Conservation (phyloP, 2,888 invertebrate genomes). For the Cephus rjabovi region DNA sequence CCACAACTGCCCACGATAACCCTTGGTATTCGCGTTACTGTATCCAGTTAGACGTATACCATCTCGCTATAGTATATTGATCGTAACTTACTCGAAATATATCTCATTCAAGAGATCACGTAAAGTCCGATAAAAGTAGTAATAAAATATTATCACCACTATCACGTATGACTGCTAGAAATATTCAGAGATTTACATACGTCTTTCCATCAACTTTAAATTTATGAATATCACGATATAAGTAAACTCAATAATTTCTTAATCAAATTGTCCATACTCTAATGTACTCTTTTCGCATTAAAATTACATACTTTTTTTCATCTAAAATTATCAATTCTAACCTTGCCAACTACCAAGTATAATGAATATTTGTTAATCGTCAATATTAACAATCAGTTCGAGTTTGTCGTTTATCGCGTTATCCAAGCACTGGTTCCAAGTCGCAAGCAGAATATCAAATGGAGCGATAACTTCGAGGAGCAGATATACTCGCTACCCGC, state of each 20-base stretch:
- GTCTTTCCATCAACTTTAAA: neutral
- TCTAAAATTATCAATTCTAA: neutral
- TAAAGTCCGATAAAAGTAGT: neutral
- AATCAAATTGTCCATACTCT: no score
- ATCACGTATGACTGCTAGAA: neutral
- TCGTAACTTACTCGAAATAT: neutral
- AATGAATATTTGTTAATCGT: neutral
- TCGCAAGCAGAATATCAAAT: conserved; percentile 47
- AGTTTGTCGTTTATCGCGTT: conserved; percentile 11
- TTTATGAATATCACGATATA: neutral
- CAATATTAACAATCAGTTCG: neutral
- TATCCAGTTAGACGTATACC: neutral
- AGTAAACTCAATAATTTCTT: no score
- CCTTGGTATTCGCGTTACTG: neutral
- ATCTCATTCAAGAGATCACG: neutral
- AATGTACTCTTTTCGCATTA: no score
- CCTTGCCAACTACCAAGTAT: neutral
- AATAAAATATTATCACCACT: neutral
- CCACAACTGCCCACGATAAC: no score
- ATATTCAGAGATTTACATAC: neutral
- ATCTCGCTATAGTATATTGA: neutral
- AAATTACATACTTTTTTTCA: no score
- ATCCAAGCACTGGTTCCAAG: neutral
- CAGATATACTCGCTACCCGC: conserved; percentile 42
- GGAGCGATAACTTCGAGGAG: conserved; percentile 43